Base-by-base conservation (phyloP, 2,113 vertebrate genomes). In the Silurus asotus region DNA sequence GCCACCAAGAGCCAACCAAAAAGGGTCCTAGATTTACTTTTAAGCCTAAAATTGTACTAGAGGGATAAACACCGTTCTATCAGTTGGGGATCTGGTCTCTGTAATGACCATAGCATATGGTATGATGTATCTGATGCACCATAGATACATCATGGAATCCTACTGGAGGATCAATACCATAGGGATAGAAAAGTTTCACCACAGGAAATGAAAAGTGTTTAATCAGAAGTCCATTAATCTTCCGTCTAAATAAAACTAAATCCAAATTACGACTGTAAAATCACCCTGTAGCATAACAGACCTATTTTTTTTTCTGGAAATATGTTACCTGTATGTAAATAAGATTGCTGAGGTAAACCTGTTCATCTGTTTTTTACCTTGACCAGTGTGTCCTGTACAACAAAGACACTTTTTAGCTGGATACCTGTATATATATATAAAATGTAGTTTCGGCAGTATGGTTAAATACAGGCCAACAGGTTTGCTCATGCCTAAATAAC, bases 401-500 rank as follows among this genome's bases (percentile, higher is more conserved):
- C 5, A 61, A 37, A 58, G 19, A 58, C 23, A 28, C 7, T n/a
- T 72, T 11, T 15, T 5, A 45, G 5, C 55, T 56, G 1, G 5
- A 3, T 37, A 37, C 37, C 37, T 37, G 37, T 37, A 82, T 67
- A 56, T 10, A 5, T 0, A 4, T 69, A 62, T 2, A 37, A 37
- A 37, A 37, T 61, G 5, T 10, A 5, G 8, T 53, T 70, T 58
- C 49, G 81, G 72, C 25, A 65, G 17, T 58, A 49, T 82, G 62
- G 64, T 72, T 53, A 81, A 89, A 83, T 80, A 62, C 80, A 87
- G 19, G 45, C 48, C 83, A 48, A 82, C 28, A n/a, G 3, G 37
- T 67, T 67, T 76, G 61, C 82, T n/a, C 49, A 64, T 76, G 51
- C 69, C 59, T 61, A 59, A 14, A 14, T 82, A 56, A 82, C 67